phyloP scores from a whole-genome alignment of 2,113 vertebrate species.

The Tragelaphus strepsiceros region DNA sequence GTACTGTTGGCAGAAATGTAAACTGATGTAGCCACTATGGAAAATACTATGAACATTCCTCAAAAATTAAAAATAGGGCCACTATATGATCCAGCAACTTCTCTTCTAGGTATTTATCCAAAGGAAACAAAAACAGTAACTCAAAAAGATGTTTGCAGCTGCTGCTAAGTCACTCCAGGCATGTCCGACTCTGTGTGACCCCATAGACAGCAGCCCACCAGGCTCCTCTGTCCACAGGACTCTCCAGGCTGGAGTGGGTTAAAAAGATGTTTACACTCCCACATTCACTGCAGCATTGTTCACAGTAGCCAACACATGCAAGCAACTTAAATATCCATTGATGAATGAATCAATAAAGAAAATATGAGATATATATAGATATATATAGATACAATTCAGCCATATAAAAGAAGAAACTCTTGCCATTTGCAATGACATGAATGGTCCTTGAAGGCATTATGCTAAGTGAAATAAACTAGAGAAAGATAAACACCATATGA shows the following conservation, averaged over 20 bases:
- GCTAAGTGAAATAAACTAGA: not conserved
- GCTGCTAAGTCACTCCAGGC: not conserved
- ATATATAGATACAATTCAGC: not conserved
- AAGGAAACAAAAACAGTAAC: not conserved
- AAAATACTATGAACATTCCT: not conserved
- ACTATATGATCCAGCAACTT: not conserved
- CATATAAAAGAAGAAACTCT: not conserved
- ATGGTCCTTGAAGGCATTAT: not conserved
- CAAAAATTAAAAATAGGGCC: not conserved
- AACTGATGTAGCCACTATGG: not conserved
- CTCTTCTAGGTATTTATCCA: not conserved
- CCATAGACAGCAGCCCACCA: not conserved
- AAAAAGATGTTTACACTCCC: not conserved
- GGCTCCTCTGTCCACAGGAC: not conserved
- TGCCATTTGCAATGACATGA: not conserved
- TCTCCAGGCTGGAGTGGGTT: not conserved
- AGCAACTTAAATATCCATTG: not conserved
- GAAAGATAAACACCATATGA: not conserved
- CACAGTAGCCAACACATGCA: not conserved
- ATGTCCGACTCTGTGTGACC: accelerated
- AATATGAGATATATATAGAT: not conserved
- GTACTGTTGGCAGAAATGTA: not conserved
- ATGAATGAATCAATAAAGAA: not conserved
- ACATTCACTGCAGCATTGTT: not conserved
- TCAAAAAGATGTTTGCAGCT: not conserved